Base-by-base conservation (phyloP, 2,888 invertebrate genomes). In the Candidula unifasciata region DNA sequence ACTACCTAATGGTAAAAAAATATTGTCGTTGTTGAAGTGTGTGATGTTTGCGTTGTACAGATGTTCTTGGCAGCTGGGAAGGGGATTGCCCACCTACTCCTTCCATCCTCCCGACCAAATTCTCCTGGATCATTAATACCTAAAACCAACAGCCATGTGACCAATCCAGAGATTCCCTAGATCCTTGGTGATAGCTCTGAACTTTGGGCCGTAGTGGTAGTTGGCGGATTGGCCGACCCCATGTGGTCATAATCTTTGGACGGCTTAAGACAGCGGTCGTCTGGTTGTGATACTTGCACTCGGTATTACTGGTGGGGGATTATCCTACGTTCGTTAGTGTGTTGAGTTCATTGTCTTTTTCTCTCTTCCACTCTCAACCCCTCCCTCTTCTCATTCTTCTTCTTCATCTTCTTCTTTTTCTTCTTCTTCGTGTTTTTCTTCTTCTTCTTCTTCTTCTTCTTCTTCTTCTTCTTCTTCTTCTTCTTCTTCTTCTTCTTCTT, bases 81-180 rank as follows among this genome's bases (percentile, higher is more conserved):
- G 33, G 64, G 78, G 78, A 66, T 60, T 37, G 64, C 64, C 18
- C 24, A 13, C 10, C 0, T 27, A 18, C 24, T 68, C 71, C 69
- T 71, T 16, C 13, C 33, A 16, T 71, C 71, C 52, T 30, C 27
- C 54, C 21, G 21, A 66, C 27, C 24, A 27, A n/a, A 10, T 27
- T 24, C 69, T 44, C 73, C 13, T 27, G 24, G n/a, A 37, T 73
- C 44, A 44, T 52, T 82, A 82, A 82, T 44, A 68, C 82, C 76
- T 76, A 76, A 82, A 82, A 82, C 82, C 74, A 82, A 82, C 82
- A 82, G 82, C 68, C 82, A 82, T 76, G 66, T 82, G 82, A 76
- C 82, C 18, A 27, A 33, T 52, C 21, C 66, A 68, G 44, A 44
- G 64, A 44, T 44, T n/a, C 66, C 24, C 16, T 24, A 64, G n/a